phyloP scores from a whole-genome alignment of 2,113 vertebrate genomes.

The Diglossa brunneiventris region DNA sequence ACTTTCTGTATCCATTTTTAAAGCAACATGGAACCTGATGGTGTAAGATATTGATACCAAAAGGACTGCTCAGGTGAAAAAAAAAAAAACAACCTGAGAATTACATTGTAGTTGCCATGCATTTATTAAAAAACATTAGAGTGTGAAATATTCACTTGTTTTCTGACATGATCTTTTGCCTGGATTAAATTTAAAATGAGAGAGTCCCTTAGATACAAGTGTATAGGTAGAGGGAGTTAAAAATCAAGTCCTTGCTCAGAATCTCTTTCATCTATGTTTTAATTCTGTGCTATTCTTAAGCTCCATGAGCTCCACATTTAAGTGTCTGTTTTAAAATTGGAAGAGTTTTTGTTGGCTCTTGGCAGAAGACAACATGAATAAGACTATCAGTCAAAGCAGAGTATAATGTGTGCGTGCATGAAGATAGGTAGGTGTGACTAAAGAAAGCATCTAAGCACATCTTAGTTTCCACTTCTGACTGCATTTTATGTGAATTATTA shows the following conservation, averaged over 20 bases:
- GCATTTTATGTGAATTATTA: neutral
- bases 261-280: neutral
- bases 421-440: neutral
- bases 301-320: neutral
- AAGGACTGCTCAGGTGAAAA: neutral
- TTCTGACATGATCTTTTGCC: neutral
- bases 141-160: neutral
- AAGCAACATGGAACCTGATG: neutral
- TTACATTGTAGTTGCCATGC: neutral
- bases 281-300: neutral
- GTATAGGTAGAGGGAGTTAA: neutral
- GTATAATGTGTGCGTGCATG: neutral
- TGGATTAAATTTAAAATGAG: neutral
- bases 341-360: neutral
- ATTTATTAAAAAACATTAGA: neutral
- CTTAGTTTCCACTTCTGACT: neutral
- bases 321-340: neutral
- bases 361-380: neutral
- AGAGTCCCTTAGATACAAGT: neutral
- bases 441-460: neutral
- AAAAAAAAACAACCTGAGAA: neutral
- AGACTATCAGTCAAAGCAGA: neutral
- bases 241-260: neutral
- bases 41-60: neutral
- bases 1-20: neutral